Base-by-base conservation (phyloP, 1,140 invertebrate genomes). In the Eupristina koningsbergeri region DNA sequence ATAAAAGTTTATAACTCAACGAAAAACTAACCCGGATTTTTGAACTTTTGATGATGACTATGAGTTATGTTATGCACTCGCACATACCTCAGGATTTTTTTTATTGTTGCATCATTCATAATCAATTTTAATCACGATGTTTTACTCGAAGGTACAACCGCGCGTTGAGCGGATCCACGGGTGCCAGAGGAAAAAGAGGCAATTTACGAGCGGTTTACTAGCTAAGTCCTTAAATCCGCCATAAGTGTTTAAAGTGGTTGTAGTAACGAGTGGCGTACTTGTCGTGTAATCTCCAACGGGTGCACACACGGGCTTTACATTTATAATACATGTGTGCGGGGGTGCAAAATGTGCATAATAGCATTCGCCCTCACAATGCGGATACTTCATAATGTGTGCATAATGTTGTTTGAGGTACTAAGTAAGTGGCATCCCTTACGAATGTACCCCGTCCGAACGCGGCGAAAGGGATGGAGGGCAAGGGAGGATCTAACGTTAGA, bases 191-290 rank as follows among this genome's bases (percentile, higher is more conserved):
- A 78, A 77, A 41, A 77, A 41, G 47, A 63, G 13, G 50, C 34
- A 83, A 77, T 83, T 83, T 83, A 83, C 81, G 81, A 83, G 81
- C 41, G 73, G 81, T 69, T 83, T 83, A 77, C 81, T 39, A 63
- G 80, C 50, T 81, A 75, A 81, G 80, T 71, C 61, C 81, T 77
- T 31, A 47, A 71, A 83, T 83, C 81, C 74, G 81, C 73, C 81
- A 77, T 83, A 83, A 83, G 81, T 83, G 81, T 83, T 83, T 83
- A 69, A 41, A 83, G 74, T 77, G 47, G 69, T 47, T 67, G 74
- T 71, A 77, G 81, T 83, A 83, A 83, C 76, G 74, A 83, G 81
- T 83, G 81, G 81, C 81, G 61, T 77, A 83, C 81, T 83, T 83
- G 81, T 77, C 81, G 81, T 31, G 45, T 77, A 83, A 77, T 77